Base-by-base conservation (phyloP, 1,140 invertebrate genomes). In the Drosophila nannoptera region DNA sequence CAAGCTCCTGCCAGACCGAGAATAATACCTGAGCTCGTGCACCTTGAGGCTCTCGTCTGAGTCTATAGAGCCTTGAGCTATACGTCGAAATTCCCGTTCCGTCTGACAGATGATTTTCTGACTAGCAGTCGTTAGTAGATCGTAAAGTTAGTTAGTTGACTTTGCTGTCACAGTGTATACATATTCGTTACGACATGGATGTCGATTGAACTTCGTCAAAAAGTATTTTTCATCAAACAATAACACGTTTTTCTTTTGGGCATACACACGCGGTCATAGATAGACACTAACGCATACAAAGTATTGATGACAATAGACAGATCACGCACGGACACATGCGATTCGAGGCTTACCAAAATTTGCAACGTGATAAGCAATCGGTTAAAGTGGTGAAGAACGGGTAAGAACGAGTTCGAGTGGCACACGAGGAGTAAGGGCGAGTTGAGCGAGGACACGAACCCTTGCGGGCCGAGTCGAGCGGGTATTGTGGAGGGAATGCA, bases 191-290 rank as follows among this genome's bases (percentile, higher is more conserved):
- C 48, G 53, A 4, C 48, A 63, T 46, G 43, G 49, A 58, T 53
- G 33, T 73, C 46, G 68, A 56, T 32, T 45, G 42, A 58, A 52
- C 56, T 74, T 45, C 55, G 38, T 14, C 43, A 36, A 29, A 14
- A 52, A 33, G 58, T 35, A 46, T 46, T 72, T 61, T 77, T 61
- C 40, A 50, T 49, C 55, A 16, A 56, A 36, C 49, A 62, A 42
- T 54, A 36, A 36, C 65, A 63, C 50, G 38, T 62, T 68, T 67
- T 67, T 67, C 42, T 60, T 67, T 67, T 22, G 46, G 64, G 16
- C 48, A 32, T 43, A n/a, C 49, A 14, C 7, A 52, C 7, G 35
- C 29, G 42, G n/a, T 29, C 31, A 40, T 14, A 29, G 6, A 35
- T 8, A 55, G 22, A 46, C 33, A 4, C 43, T 6, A 11, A n/a